Evolutionary conservation across 37 sponge, comb jelly and placozoan genomes (phyloP).

Genomic region (Cladorhizidae sp.): DNA sequence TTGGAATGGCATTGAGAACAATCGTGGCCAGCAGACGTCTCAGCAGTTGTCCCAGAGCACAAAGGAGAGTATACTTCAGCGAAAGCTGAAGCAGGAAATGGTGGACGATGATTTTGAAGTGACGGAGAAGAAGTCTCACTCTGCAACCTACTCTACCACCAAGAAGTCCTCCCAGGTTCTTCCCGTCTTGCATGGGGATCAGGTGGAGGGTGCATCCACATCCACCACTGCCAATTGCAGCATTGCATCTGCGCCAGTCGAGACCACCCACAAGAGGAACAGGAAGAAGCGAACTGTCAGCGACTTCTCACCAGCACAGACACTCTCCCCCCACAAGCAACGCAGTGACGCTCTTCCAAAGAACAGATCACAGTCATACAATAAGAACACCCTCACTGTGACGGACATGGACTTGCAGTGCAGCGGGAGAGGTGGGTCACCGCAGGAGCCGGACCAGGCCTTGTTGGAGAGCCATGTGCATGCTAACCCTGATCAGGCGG

Average conservation of each 20-base stretch:
- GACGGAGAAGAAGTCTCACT: background rate
- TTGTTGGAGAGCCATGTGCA: constrained; percentile 38
- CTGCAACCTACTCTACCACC: too few relatives aligned
- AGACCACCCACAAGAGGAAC: background rate
- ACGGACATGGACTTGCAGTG: background rate
- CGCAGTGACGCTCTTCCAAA: too few relatives aligned
- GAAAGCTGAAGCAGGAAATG: constrained; percentile 21
- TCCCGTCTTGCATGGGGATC: too few relatives aligned
- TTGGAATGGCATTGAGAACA: background rate
- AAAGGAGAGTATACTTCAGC: constrained; percentile 30
- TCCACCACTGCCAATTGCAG: background rate
- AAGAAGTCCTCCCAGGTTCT: too few relatives aligned
- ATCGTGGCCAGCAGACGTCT: too few relatives aligned
- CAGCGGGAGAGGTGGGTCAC: background rate
- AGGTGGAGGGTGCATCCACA: too few relatives aligned
- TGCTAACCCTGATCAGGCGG: constrained; percentile 51
- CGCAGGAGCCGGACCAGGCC: background rate
- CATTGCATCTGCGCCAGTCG: background rate
- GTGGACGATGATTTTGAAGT: constrained; percentile 1
- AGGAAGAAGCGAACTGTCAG: background rate
- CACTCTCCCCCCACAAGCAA: background rate
- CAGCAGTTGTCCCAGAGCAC: background rate
- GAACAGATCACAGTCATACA: background rate
- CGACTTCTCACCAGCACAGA: background rate
- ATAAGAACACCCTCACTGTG: background rate